These are phyloP conservation scores for Tenualosa thibaudeaui DNA, from an alignment of 2,797 vertebrate genomes.

Conservation along the genomic window DNA sequence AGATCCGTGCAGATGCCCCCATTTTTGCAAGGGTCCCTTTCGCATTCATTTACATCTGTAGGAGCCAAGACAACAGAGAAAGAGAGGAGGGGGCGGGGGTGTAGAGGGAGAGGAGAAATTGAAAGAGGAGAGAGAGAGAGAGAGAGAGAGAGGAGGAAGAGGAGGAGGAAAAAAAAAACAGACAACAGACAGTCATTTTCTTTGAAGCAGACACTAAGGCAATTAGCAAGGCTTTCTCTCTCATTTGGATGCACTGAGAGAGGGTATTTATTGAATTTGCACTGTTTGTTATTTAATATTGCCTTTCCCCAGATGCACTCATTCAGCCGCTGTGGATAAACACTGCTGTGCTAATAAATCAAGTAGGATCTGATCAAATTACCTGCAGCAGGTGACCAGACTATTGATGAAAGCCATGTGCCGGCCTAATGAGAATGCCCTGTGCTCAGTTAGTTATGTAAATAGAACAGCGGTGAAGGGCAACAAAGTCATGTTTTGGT, in stretches of 20 bases:
- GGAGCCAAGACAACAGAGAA: neutral
- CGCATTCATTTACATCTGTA: constrained; percentile 96
- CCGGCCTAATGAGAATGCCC: neutral
- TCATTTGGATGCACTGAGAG: constrained; percentile 65
- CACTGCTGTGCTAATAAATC: constrained; percentile 57
- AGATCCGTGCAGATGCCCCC: constrained; percentile 95
- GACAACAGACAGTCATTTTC: constrained; percentile 49
- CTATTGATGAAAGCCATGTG: constrained; percentile 34
- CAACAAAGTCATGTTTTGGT: neutral
- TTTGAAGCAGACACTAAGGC: constrained; percentile 54
- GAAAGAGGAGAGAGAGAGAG: neutral
- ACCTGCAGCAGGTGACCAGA: constrained; percentile 21
- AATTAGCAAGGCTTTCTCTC: constrained; percentile 59
- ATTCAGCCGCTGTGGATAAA: constrained; percentile 39
- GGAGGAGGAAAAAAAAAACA: neutral
- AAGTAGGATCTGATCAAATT: constrained; percentile 50
- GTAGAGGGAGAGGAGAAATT: neutral
- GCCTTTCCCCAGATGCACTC: constrained; percentile 46
- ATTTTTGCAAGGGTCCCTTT: constrained; percentile 92
- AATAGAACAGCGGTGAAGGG: neutral
- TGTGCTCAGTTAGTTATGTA: neutral
- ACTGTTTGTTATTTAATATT: constrained; percentile 56
- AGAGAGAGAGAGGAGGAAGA: neutral
- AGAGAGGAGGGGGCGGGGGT: neutral
- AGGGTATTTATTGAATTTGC: constrained; percentile 61